Evolutionary conservation across 2,888 invertebrate species (phyloP).

Genomic region (Lysandra bellargus): DNA sequence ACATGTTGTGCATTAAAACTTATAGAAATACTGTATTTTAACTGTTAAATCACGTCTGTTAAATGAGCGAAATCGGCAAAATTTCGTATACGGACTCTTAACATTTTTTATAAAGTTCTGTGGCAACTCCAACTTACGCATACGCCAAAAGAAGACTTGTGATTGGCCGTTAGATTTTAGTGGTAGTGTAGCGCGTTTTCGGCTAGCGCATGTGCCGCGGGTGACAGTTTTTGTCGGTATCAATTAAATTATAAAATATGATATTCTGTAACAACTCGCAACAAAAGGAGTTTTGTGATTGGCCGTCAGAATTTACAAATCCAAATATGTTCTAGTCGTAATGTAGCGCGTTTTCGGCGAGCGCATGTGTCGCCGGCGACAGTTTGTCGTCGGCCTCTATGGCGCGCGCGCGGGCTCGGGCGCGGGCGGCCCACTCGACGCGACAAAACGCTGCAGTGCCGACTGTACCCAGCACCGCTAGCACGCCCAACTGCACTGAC

Average conservation of each 20-base stretch:
- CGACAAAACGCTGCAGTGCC: constrained; percentile 89
- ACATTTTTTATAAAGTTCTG: too few species aligned
- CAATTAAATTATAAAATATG: too few species aligned
- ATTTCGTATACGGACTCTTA: too few species aligned
- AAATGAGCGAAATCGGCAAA: too few species aligned
- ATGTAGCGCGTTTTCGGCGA: constrained; percentile 66
- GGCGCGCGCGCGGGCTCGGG: constrained; percentile 58
- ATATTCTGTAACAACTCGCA: background rate
- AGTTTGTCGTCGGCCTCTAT: constrained; percentile 58
- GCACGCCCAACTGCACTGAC: constrained; percentile 86
- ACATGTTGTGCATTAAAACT: too few species aligned
- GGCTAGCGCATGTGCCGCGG: constrained; percentile 46
- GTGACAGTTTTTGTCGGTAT: too few species aligned
- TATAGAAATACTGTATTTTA: too few species aligned
- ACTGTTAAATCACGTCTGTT: too few species aligned
- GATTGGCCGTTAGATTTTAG: constrained; percentile 40
- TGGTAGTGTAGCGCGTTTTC: constrained; percentile 70
- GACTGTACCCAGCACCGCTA: constrained; percentile 84
- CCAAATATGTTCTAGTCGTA: constrained; percentile 53
- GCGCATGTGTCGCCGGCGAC: constrained; percentile 58
- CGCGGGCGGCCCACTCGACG: constrained; percentile 84
- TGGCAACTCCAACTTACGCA: background rate
- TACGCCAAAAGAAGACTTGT: background rate
- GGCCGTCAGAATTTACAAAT: too few species aligned
- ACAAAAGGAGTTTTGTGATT: background rate